Base-by-base conservation (phyloP, 2,113 vertebrate species). In the Saccopteryx bilineata region DNA sequence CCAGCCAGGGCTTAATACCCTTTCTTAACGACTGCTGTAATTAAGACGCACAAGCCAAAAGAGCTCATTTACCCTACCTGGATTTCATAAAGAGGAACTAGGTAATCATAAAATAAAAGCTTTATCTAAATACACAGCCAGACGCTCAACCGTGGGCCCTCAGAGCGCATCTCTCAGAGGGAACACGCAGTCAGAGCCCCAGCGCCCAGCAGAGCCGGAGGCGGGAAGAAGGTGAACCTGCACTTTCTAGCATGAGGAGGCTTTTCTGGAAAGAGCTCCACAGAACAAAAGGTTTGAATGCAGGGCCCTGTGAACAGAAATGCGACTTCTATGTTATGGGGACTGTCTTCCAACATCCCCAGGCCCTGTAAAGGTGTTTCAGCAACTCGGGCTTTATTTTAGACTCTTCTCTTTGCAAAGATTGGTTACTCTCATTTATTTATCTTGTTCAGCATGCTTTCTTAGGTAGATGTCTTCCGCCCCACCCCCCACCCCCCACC, bases 1-100 rank as follows among this genome's bases (percentile, higher is more conserved):
- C 39, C 39, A 39, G 39, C 39, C 39, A 39, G 39, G 39, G 39
- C 39, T 39, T 39, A 39, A 85, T 80, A 66, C 11, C 13, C 15
- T 93, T 58, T 82, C 63, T 95, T 93, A 71, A 80, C 74, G 58
- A 23, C 74, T 75, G 46, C 66, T 94, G 68, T 89, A 96, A 97
- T 94, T 93, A 90, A 88, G 81, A 90, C 15, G 39, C 66, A 31
- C 46, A 83, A 88, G 24, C 95, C 76, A 52, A 88, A 93, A 94
- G n/a, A 80, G 21, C 39, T 83, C 65, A 91, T 95, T 89, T 92
- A 48, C 12, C 71, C 58, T 56, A 71, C 28, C 54, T 75, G 28
- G 26, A 23, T 88, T 94, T 96, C 60, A 86, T 66, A 86, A 91
- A 84, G 31, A 79, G 24, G 48, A 89, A 61, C 19, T 26, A 95